These are phyloP conservation scores for Perizoma flavofasciatum DNA, from an alignment of 2,888 invertebrate genomes.

Conservation along the genomic window DNA sequence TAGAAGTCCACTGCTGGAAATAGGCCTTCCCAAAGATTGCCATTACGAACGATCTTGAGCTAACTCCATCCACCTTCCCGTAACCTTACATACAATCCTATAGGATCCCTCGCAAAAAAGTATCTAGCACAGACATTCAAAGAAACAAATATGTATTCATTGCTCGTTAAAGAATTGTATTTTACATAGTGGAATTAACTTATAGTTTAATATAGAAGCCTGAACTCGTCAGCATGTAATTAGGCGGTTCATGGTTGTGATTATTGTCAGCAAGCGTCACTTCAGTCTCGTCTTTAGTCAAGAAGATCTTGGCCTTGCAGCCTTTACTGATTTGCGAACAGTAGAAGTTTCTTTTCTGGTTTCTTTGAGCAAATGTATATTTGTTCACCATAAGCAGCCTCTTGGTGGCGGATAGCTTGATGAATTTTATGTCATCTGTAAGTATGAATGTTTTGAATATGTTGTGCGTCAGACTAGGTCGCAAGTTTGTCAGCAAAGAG, in stretches of 20 bases:
- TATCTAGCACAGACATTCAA: too few species aligned
- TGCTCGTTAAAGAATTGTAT: too few species aligned
- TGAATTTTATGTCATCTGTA: conserved; percentile 45
- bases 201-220: conserved; percentile 20
- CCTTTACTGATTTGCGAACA: conserved; percentile 51
- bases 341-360: conserved; percentile 49
- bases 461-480: too few species aligned
- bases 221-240: conserved; percentile 9
- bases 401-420: conserved; percentile 40
- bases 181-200: neutral
- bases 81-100: too few species aligned
- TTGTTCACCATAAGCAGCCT: conserved; percentile 50
- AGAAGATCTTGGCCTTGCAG: conserved; percentile 49
- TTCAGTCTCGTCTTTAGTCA: conserved; percentile 35
- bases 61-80: too few species aligned
- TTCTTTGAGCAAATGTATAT: conserved; percentile 51
- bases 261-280: conserved; percentile 34
- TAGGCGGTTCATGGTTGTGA: conserved; percentile 39
- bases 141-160: too few species aligned
- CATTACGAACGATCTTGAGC: too few species aligned
- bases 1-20: too few species aligned
- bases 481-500: too few species aligned
- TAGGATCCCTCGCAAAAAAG: too few species aligned
- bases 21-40: too few species aligned
- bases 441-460: conserved; percentile 6